These are phyloP conservation scores for Megalonaias nervosa DNA, from an alignment of 1,140 invertebrate genomes.

Conservation along the genomic window DNA sequence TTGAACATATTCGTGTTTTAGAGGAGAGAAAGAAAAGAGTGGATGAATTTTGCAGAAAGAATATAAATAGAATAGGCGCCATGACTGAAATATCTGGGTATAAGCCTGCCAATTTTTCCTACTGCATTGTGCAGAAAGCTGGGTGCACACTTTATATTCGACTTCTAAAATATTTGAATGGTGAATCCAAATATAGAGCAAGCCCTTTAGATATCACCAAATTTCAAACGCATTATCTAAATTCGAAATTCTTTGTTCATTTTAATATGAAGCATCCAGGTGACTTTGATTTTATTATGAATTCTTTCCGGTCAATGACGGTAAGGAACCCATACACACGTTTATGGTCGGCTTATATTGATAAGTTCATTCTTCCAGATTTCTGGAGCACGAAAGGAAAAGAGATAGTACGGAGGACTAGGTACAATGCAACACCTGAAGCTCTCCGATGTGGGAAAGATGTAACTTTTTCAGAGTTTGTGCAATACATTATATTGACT, in stretches of 20 bases:
- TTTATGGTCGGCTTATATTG: conserved; percentile 45
- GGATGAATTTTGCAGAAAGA: no score
- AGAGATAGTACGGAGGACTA: conserved; percentile 21
- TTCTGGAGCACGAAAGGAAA: conserved; percentile 38
- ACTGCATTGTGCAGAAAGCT: conserved; percentile 17
- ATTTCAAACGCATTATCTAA: conserved; percentile 4
- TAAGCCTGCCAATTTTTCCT: neutral
- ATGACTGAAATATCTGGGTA: neutral
- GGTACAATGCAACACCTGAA: conserved; percentile 3
- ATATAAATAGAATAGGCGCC: neutral
- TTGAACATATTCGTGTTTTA: no score
- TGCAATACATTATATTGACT: conserved; percentile 29
- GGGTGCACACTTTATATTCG: conserved; percentile 22
- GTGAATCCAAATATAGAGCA: conserved; percentile 2
- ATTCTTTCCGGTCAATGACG: conserved; percentile 27
- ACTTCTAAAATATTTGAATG: conserved; percentile 14
- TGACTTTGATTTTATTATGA: neutral
- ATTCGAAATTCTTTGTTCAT: conserved; percentile 2
- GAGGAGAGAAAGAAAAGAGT: no score
- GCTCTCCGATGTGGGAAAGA: conserved; percentile 32
- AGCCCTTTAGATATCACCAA: conserved; percentile 10
- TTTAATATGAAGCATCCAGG: neutral
- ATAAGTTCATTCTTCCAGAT: conserved; percentile 43
- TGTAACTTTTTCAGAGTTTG: conserved; percentile 43
- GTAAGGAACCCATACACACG: conserved; percentile 42